Base-by-base conservation (phyloP, 2,797 vertebrate species). In the Sebastes steindachneri region DNA sequence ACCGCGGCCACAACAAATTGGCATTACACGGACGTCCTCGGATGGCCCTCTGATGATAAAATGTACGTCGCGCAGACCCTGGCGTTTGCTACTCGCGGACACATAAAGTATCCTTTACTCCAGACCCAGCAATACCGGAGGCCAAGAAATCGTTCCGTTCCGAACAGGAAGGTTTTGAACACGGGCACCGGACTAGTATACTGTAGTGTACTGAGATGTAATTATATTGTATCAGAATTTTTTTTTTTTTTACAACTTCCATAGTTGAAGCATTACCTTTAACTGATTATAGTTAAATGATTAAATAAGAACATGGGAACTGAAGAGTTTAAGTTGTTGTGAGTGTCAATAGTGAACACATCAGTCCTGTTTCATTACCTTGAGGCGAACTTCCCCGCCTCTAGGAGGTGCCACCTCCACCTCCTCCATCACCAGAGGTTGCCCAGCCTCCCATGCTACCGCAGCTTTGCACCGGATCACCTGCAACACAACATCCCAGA, bases 381-480 rank as follows among this genome's bases (percentile, higher is more conserved):
- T 98, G 64, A 99, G 94, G 69, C 97, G 96, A 76, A 99, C 96
- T 95, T 99, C 97, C 84, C 97, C 96, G 33, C 95, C 95, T 87
- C 96, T 96, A 70, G 98, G 98, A 33, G 97, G 96, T 11, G 96
- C 96, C 72, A 99, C 97, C 57, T 98, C 97, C 35, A 99, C 94
- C 63, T 98, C 97, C 80, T 98, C 98, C 57, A 98, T 91, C 28
- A 93, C 95, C 4, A 98, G 95, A 26, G 97, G 97, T 82, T 97
- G 97, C 10, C 96, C 96, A 25, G 97, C 95, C 81, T 95, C 97
- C 97, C 97, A 99, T 78, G 97, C 97, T 67, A 99, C 95, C 1
- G 97, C 97, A 64, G 97, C 97, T 89, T 93, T 97, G 87, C 98
- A 99, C 80, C 89, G 96, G 88, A 98, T 97, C 63, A 97, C 96